Conservation (phyloP, 2,113 vertebrate species). For the Rostratula benghalensis region DNA sequence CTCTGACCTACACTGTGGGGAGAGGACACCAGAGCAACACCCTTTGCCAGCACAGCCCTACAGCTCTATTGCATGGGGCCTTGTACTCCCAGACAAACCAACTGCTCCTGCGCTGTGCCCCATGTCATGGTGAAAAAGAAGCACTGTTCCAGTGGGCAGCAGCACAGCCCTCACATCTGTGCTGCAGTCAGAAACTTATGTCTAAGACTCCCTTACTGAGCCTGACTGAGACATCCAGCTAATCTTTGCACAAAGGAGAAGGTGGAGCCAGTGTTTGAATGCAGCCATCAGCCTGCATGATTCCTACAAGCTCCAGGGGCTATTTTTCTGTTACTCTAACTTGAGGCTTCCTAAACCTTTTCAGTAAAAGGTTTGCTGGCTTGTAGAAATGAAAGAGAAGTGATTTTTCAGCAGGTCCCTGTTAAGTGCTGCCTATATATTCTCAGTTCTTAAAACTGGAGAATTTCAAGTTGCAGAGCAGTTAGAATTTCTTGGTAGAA, state of each 20-base stretch:
- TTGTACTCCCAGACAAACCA: background rate
- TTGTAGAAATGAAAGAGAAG: background rate
- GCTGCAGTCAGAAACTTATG: too few species aligned
- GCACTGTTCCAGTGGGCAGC: background rate
- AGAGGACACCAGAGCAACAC: background rate
- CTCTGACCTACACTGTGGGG: background rate
- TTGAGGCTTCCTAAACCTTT: background rate
- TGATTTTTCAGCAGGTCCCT: background rate
- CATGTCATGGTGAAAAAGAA: background rate
- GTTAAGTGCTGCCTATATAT: background rate
- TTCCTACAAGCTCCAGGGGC: background rate
- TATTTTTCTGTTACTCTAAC: background rate
- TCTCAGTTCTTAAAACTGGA: background rate
- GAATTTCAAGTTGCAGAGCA: background rate
- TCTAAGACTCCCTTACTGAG: too few species aligned
- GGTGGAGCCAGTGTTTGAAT: background rate
- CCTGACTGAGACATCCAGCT: background rate
- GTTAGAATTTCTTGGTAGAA: background rate
- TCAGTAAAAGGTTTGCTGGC: background rate
- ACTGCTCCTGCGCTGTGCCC: fast-evolving
- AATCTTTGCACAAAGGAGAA: background rate
- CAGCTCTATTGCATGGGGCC: background rate
- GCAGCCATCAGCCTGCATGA: background rate
- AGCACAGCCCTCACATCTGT: background rate
- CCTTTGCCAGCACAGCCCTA: background rate